phyloP scores from a whole-genome alignment of 2,888 invertebrate genomes.

The Pseudeuparius sepicola region DNA sequence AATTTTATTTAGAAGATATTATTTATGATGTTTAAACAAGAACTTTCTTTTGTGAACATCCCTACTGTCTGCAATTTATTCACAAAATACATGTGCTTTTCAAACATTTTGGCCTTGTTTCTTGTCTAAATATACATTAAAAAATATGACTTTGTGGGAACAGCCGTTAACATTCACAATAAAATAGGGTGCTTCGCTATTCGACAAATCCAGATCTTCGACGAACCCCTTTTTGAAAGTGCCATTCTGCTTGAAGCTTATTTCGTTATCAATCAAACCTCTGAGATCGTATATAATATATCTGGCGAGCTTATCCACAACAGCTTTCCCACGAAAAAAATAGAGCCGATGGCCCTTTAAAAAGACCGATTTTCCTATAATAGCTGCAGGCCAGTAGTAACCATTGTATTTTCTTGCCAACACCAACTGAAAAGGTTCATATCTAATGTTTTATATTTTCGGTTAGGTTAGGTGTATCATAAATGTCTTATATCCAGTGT shows the following conservation, averaged over 20 bases:
- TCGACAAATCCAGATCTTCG: too few relatives aligned
- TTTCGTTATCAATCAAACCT: slow-evolving; percentile 17
- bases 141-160: too few relatives aligned
- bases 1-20: slow-evolving; percentile 1
- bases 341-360: slow-evolving; percentile 20
- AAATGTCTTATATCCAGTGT: too few relatives aligned
- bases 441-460: too few relatives aligned
- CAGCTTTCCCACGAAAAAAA: slow-evolving; percentile 24
- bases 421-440: slow-evolving; percentile 24
- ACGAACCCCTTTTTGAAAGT: slow-evolving; percentile 21
- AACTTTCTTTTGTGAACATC: slow-evolving; percentile 1
- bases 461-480: too few relatives aligned
- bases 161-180: too few relatives aligned
- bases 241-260: slow-evolving; percentile 21
- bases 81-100: too few relatives aligned
- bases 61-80: background rate
- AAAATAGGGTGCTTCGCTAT: too few relatives aligned
- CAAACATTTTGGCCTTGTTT: too few relatives aligned
- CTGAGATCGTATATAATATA: slow-evolving; percentile 19
- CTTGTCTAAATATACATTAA: too few relatives aligned
- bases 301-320: slow-evolving; percentile 16
- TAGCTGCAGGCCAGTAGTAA: slow-evolving; percentile 22
- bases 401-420: slow-evolving; percentile 22
- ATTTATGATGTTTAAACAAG: slow-evolving; percentile 1
- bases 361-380: slow-evolving; percentile 19